phyloP scores from a whole-genome alignment of 1,140 invertebrate genomes.

The Whitmania pigra region DNA sequence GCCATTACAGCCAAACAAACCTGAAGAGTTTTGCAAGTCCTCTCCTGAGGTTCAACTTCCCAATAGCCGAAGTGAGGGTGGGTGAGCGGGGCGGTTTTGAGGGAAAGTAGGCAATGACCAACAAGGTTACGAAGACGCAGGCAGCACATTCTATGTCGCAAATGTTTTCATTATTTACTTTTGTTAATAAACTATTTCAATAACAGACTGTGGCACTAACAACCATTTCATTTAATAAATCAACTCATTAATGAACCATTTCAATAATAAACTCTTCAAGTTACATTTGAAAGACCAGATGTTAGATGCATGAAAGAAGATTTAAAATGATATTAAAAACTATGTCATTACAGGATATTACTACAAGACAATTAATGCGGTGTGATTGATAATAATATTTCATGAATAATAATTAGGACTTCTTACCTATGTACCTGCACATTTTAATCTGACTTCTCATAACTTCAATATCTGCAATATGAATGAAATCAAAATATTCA shows the following conservation, averaged over 20 bases:
- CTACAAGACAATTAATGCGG: too few relatives aligned
- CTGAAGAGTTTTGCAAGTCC: conserved; percentile 25
- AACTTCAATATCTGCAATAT: conserved; percentile 15
- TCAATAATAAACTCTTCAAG: too few relatives aligned
- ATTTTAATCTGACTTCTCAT: conserved; percentile 19
- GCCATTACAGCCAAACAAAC: background rate
- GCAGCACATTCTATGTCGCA: conserved; percentile 30
- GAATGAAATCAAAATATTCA: too few relatives aligned
- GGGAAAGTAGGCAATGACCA: conserved; percentile 39
- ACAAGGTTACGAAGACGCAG: conserved; percentile 31
- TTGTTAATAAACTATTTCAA: too few relatives aligned
- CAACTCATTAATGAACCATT: too few relatives aligned
- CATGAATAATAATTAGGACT: background rate
- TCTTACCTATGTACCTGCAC: conserved; percentile 20
- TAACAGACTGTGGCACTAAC: too few relatives aligned
- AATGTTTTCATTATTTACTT: too few relatives aligned
- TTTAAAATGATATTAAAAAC: too few relatives aligned
- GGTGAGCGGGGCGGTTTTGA: conserved; percentile 38
- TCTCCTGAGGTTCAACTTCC: conserved; percentile 27
- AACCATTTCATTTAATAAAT: too few relatives aligned
- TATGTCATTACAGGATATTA: too few relatives aligned
- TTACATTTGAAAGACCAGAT: too few relatives aligned
- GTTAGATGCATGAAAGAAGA: too few relatives aligned
- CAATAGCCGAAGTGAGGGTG: conserved; percentile 32
- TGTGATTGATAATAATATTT: background rate